These are phyloP conservation scores for Arbacia lixula DNA, from an alignment of 53 echinoderm and acorn worm genomes.

Conservation along the genomic window DNA sequence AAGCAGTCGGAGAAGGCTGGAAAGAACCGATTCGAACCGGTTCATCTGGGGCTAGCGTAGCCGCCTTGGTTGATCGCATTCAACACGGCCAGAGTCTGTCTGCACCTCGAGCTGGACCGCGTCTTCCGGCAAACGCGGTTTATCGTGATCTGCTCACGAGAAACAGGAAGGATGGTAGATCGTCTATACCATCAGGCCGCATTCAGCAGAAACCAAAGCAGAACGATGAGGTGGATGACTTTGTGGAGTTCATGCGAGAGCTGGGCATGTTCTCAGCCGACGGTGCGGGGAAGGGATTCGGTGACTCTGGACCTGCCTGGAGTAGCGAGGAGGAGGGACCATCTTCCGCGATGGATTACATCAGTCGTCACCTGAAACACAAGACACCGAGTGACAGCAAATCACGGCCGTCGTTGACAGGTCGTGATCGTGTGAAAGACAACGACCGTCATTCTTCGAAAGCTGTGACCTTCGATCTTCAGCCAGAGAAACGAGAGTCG, in stretches of 20 bases:
- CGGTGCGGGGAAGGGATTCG: background rate
- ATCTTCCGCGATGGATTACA: background rate
- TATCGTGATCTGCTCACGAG: conserved; percentile 13
- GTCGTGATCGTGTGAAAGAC: background rate
- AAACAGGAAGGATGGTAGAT: conserved; percentile 13
- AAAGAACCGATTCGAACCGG: background rate
- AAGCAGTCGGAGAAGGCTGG: background rate
- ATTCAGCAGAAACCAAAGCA: background rate
- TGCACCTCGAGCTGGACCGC: background rate
- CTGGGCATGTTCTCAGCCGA: conserved; percentile 1
- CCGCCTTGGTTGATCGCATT: conserved; percentile 24
- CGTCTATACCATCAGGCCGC: background rate
- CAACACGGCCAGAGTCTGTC: conserved; percentile 20
- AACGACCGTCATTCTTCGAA: background rate
- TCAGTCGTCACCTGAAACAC: conserved; percentile 8
- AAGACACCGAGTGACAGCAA: background rate
- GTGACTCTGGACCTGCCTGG: background rate
- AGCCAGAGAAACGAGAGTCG: background rate
- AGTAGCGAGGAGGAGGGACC: background rate
- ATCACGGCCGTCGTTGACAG: background rate
- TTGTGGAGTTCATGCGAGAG: conserved; percentile 26
- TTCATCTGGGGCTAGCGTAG: conserved; percentile 5
- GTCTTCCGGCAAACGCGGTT: background rate
- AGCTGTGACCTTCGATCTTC: background rate
- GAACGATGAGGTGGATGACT: conserved; percentile 16